Evolutionary conservation across 2,113 vertebrate genomes (phyloP), one percentile per base, ranked within the genome.

Genomic region (Corvus cornix): DNA sequence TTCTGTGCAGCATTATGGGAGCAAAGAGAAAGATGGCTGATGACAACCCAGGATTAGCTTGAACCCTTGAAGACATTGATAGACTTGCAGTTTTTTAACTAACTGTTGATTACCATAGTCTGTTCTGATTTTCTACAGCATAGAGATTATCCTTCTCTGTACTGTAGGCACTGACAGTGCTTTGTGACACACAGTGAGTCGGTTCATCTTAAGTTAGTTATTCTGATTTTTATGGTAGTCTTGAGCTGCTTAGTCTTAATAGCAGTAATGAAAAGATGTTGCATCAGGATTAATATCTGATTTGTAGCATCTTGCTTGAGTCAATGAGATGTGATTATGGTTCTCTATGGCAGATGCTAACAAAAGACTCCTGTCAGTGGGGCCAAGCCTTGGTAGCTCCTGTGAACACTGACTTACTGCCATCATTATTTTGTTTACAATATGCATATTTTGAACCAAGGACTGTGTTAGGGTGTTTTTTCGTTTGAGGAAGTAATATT

Each of bases 351-450:
- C 30, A 81, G 46, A 30, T 51, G 22, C 43, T 70, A 13, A 14
- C 16, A 24, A 11, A 52, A 74, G 24, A 28, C 28, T 21, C 0
- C 0, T 7, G 3, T 23, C 10, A 37, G 41, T 55, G 35, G 11
- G 14, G 23, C 33, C 28, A 48, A 30, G n/a, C 44, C 17, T 62
- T 63, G 37, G 12, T 58, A 92, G 19, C 6, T 35, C 13, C 12
- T 58, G 8, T 73, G 44, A 62, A 16, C 2, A 2, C 2, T 60
- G 28, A 21, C 33, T 59, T 72, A 37, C 26, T 55, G 18, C 28
- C 31, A 17, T 74, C 13, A 44, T 52, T 70, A 28, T 60, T 85
- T 93, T 70, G 44, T 68, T 72, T 69, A 23, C 87, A 68, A 26
- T 53, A 60, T 21, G 9, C 4, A 3, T 27, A 6, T 87, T 13